Evolutionary conservation across 2,888 invertebrate genomes (phyloP).

Genomic region (Pristionchus fissidentatus): DNA sequence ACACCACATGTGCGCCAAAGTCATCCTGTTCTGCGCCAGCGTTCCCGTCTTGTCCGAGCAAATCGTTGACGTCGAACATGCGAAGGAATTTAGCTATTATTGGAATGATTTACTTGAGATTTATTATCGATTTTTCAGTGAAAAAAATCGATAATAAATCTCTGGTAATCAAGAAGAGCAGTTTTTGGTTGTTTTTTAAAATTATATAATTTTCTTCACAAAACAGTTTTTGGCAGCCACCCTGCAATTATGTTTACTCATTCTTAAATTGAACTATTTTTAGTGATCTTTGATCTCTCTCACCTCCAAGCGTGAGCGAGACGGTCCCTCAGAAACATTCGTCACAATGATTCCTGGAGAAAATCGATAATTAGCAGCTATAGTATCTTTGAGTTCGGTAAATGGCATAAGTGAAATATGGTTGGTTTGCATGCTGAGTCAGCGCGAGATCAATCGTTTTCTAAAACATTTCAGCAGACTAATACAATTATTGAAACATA

Average conservation of each 20-base stretch:
- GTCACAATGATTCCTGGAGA: constrained; percentile 91
- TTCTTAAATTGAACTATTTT: too few species aligned
- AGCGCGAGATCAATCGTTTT: too few species aligned
- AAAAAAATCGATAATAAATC: too few species aligned
- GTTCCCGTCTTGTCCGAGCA: constrained; percentile 87
- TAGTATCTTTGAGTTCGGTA: too few species aligned
- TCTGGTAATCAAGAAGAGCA: too few species aligned
- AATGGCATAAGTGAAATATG: not conserved
- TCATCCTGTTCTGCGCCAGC: constrained; percentile 97
- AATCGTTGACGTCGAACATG: constrained; percentile 85
- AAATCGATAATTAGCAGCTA: not conserved
- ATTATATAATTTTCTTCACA: constrained; percentile 86
- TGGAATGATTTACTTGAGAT: too few species aligned
- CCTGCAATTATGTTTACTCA: too few species aligned
- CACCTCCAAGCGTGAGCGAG: constrained; percentile 96
- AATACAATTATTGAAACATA: too few species aligned
- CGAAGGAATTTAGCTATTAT: constrained; percentile 87
- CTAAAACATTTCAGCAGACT: too few species aligned
- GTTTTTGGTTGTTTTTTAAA: too few species aligned
- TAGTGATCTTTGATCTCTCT: too few species aligned
- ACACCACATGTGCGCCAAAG: constrained; percentile 88
- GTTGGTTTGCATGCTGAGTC: not conserved
- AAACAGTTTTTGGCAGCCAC: constrained; percentile 93
- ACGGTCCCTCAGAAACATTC: constrained; percentile 99
- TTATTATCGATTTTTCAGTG: too few species aligned